phyloP scores from a whole-genome alignment of 2,113 vertebrate genomes.

The Neopipo cinnamomea region DNA sequence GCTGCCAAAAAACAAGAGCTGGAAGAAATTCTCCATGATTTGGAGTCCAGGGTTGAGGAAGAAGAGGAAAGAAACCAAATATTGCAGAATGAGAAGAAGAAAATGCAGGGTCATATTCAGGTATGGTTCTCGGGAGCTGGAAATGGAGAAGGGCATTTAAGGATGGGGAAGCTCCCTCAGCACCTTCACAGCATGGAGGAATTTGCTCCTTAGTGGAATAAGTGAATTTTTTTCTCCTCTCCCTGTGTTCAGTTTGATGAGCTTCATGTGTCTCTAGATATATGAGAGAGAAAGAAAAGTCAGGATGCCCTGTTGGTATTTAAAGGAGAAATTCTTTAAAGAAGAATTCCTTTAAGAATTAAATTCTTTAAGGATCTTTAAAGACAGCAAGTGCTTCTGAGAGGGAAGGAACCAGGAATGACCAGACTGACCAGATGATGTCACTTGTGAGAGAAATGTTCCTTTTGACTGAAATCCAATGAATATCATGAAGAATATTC shows the following conservation, averaged over 20 bases:
- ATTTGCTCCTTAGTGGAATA: neutral
- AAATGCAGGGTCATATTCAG: conserved; percentile 97
- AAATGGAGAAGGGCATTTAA: neutral
- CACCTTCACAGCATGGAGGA: accelerated
- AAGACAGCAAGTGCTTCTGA: neutral
- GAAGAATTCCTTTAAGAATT: too few relatives aligned
- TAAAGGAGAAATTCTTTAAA: neutral
- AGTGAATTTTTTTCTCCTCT: neutral
- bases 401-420: neutral
- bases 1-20: conserved; percentile 95
- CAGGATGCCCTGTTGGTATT: neutral
- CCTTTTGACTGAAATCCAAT: neutral
- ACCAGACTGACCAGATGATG: neutral
- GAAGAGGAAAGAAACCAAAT: conserved; percentile 96
- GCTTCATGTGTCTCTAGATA: neutral
- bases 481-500: neutral
- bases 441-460: neutral
- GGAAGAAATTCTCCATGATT: conserved; percentile 95
- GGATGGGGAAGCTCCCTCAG: neutral
- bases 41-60: conserved; percentile 96
- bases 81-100: conserved; percentile 96
- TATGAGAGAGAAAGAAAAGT: neutral
- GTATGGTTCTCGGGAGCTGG: conserved; percentile 53
- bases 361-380: neutral
- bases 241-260: neutral